Evolutionary conservation across 37 sponge, comb jelly and placozoan species (phyloP).

Genomic region (Ephydatia muelleri): DNA sequence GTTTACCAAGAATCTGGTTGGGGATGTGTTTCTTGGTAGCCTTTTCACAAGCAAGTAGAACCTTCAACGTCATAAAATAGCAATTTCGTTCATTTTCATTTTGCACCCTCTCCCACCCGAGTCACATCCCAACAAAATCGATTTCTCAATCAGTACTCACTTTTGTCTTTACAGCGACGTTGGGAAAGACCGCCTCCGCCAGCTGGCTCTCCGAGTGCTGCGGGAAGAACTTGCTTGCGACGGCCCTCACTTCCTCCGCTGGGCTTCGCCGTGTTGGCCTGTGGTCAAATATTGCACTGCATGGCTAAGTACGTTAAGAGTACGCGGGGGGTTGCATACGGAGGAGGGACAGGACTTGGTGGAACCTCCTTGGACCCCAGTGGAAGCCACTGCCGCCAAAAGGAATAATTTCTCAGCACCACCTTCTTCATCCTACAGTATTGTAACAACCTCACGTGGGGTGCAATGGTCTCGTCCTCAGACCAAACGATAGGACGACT

Average conservation of each 20-base stretch:
- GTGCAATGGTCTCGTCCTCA: neutral
- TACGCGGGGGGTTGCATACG: neutral
- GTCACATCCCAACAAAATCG: neutral
- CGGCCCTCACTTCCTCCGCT: neutral
- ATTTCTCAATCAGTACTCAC: neutral
- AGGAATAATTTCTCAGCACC: neutral
- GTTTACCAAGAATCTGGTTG: constrained; percentile 18
- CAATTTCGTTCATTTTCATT: neutral
- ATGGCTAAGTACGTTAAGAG: neutral
- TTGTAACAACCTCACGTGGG: neutral
- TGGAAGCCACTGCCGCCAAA: neutral
- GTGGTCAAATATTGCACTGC: neutral
- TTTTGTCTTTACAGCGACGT: neutral
- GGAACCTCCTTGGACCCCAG: neutral
- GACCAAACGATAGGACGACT: too few relatives aligned
- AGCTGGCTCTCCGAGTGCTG: neutral
- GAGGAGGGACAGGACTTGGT: neutral
- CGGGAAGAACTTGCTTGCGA: neutral
- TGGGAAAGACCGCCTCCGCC: neutral
- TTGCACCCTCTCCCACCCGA: too few relatives aligned
- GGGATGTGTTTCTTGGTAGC: constrained; percentile 21
- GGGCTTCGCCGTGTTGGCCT: neutral
- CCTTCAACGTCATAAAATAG: constrained; percentile 14
- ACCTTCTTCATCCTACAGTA: neutral
- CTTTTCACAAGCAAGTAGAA: constrained; percentile 52